Evolutionary conservation across 37 sponge, comb jelly and placozoan species (phyloP).

Genomic region (Chondrilla cf. caribensis): DNA sequence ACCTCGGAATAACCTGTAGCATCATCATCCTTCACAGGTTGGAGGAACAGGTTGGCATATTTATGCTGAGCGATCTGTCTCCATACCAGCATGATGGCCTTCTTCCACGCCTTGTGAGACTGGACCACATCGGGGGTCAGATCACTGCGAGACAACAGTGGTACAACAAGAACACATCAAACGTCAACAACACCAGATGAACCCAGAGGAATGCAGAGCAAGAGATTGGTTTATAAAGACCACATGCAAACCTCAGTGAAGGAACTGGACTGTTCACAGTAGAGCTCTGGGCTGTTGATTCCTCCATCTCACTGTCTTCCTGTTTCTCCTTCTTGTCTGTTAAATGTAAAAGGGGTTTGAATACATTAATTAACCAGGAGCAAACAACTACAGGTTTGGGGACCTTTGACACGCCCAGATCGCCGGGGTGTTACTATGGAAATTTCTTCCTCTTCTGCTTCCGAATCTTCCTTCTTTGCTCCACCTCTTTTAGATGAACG

Average conservation of each 20-base stretch:
- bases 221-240: not conserved
- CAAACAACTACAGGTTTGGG: no score
- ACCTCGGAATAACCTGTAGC: slow-evolving; percentile 90
- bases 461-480: slow-evolving; percentile 6
- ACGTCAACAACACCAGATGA: not conserved
- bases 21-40: slow-evolving; percentile 93
- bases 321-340: slow-evolving; percentile 15
- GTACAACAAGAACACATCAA: not conserved
- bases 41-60: slow-evolving; percentile 95
- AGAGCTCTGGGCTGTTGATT: slow-evolving; percentile 34
- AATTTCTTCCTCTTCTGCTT: slow-evolving; percentile 28
- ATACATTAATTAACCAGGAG: not conserved
- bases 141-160: not conserved
- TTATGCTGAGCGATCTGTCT: slow-evolving; percentile 90
- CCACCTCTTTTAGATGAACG: slow-evolving; percentile 2
- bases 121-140: not conserved
- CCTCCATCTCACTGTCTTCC: slow-evolving; percentile 28
- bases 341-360: not conserved
- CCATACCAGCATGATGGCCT: slow-evolving; percentile 94
- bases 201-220: not conserved
- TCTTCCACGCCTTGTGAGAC: slow-evolving; percentile 67
- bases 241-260: slow-evolving; percentile 47
- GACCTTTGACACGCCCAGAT: slow-evolving; percentile 5
- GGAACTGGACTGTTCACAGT: slow-evolving; percentile 59
- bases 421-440: slow-evolving; percentile 12